These are phyloP conservation scores for Tangara arthus DNA, from an alignment of 2,797 vertebrate genomes.

Conservation along the genomic window DNA sequence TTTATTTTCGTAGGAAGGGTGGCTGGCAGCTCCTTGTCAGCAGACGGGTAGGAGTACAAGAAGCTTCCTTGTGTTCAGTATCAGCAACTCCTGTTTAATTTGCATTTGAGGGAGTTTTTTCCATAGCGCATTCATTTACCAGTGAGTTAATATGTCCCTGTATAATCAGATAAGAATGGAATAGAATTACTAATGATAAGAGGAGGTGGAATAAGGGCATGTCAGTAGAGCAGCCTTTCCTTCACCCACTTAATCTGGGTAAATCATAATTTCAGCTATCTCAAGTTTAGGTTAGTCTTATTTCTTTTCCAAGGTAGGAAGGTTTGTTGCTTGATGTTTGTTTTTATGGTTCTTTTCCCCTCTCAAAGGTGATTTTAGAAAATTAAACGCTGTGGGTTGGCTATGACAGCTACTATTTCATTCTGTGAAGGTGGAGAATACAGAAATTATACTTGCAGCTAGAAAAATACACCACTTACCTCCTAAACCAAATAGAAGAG, in stretches of 20 bases:
- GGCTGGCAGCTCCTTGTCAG: neutral
- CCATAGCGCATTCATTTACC: slow-evolving; percentile 18
- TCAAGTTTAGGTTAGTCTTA: neutral
- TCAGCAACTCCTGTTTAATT: slow-evolving; percentile 38
- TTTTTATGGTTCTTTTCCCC: neutral
- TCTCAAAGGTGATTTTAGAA: neutral
- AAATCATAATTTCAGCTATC: neutral
- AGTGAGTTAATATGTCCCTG: slow-evolving; percentile 58
- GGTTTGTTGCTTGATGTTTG: neutral
- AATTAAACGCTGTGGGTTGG: neutral
- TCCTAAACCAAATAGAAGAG: neutral
- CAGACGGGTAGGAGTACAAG: slow-evolving; percentile 18
- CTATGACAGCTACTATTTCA: neutral
- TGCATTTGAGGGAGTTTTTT: slow-evolving; percentile 48
- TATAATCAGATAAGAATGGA: slow-evolving; percentile 62
- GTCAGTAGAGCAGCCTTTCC: neutral
- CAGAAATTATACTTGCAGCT: neutral
- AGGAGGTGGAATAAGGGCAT: slow-evolving; percentile 25
- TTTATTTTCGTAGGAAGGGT: neutral
- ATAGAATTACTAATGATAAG: slow-evolving; percentile 57
- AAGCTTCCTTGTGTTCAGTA: slow-evolving; percentile 37
- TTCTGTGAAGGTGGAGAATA: neutral
- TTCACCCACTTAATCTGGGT: neutral
- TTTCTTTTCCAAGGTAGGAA: neutral
- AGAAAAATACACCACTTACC: neutral